Conservation (phyloP, 2,797 vertebrate species). For the Epinephelus coioides region DNA sequence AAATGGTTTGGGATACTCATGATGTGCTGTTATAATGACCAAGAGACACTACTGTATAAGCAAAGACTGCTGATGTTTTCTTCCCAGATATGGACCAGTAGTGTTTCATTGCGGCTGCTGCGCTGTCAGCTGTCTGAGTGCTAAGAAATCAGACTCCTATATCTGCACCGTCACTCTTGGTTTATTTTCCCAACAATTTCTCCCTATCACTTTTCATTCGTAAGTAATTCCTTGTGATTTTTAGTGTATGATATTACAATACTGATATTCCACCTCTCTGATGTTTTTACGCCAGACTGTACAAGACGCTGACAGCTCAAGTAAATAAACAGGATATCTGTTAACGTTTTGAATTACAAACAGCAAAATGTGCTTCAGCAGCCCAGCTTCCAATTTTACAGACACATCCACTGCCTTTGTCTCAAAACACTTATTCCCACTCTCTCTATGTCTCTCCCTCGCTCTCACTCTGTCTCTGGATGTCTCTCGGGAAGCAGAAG, state of each 20-base stretch:
- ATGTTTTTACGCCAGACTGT: not conserved
- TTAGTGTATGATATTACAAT: slow-evolving; percentile 12
- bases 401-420: slow-evolving; percentile 4
- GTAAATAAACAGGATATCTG: slow-evolving; percentile 36
- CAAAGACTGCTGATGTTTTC: slow-evolving; percentile 9
- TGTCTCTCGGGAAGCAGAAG: slow-evolving; percentile 49
- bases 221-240: slow-evolving; percentile 19
- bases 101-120: slow-evolving; percentile 25
- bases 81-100: not conserved
- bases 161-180: not conserved
- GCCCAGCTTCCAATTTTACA: slow-evolving; percentile 37
- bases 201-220: slow-evolving; percentile 10
- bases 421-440: not conserved
- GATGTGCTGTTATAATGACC: not conserved
- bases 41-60: slow-evolving; percentile 4
- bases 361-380: slow-evolving; percentile 22
- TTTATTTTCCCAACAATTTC: slow-evolving; percentile 5
- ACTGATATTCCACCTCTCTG: not conserved
- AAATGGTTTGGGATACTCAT: not conserved
- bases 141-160: not conserved
- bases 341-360: slow-evolving; percentile 38
- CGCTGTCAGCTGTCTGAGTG: not conserved
- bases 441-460: not conserved
- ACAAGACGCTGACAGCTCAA: slow-evolving; percentile 14
- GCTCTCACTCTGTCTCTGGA: slow-evolving; percentile 2